Base-by-base conservation (phyloP, 2,113 vertebrate species). In the Loxodonta africana region DNA sequence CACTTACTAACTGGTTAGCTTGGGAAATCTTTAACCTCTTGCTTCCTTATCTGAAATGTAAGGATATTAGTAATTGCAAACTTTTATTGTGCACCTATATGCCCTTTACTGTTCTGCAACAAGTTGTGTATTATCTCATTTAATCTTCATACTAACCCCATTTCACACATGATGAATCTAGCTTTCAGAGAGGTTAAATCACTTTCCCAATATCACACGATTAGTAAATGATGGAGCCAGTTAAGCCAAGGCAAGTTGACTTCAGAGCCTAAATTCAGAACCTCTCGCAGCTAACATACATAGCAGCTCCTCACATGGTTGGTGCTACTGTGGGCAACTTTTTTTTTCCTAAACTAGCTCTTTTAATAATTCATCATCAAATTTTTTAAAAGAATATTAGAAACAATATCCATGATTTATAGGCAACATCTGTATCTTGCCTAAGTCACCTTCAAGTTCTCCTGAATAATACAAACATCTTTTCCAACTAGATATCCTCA, bases 41-140 rank as follows among this genome's bases (percentile, higher is more conserved):
- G n/a, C 90, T 94, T 94, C 82, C 12, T 67, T 76, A 67, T 33
- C 44, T 86, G 44, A 94, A 94, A 86, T 46, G 18, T 69, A 83
- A 92, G 46, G 82, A 83, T 67, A 65, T 65, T 65, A 90, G 30
- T 57, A 65, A 85, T 53, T 71, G 71, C 2, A 78, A 44, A 44
- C 74, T 53, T 96, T 85, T 60, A 86, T 15, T 30, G 62, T 53
- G 14, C 33, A 83, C 28, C 69, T 93, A 83, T 12, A 83, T 30
- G 8, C 51, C 6, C 17, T 20, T 18, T 18, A 73, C 5, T 18
- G 20, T 73, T 28, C 25, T 65, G 63, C 37, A 65, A 28, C 8
- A 65, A 8, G 5, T 20, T 8, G 41, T 3, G 71, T 73, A 41
- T 73, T 73, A 37, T 73, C 71, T 73, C 33, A 37, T 21, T 73